Evolutionary conservation across 2,888 invertebrate species (phyloP).

Genomic region (Sarcophaga subvicina): DNA sequence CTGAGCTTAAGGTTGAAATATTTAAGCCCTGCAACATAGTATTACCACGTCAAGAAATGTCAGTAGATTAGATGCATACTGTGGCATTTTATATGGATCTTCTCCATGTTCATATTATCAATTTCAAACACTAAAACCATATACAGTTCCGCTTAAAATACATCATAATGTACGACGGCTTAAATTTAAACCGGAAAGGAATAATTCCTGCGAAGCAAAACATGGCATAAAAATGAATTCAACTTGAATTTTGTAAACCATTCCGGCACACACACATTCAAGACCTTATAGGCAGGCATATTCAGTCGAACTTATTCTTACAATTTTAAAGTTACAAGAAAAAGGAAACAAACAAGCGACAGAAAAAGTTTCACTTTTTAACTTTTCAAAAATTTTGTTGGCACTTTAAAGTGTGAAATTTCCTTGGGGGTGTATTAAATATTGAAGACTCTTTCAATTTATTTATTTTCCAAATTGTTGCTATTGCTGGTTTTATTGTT

Average conservation of each 20-base stretch:
- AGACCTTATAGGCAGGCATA: no score
- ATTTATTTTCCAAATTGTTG: neutral
- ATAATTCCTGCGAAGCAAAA: slow-evolving; percentile 10
- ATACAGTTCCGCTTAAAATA: slow-evolving; percentile 13
- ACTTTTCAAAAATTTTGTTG: slow-evolving; percentile 6
- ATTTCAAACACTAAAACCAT: no score
- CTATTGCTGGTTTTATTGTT: neutral
- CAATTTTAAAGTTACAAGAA: neutral
- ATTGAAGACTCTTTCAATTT: slow-evolving; percentile 19
- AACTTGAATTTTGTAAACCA: neutral
- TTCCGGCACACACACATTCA: no score
- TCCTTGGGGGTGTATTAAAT: slow-evolving; percentile 8
- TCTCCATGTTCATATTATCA: neutral
- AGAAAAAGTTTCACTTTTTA: neutral
- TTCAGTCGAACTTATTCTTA: neutral
- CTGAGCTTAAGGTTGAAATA: no score
- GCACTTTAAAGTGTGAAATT: slow-evolving; percentile 29
- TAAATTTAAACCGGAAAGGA: slow-evolving; percentile 16
- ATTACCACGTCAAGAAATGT: no score
- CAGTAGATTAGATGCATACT: no score
- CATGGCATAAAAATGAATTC: slow-evolving; percentile 40
- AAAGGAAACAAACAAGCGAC: no score
- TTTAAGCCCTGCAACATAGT: no score
- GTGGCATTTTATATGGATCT: no score
- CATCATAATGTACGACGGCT: slow-evolving; percentile 46